These are phyloP conservation scores for Drosophila obscura DNA, from an alignment of 1,140 invertebrate species.

Conservation along the genomic window DNA sequence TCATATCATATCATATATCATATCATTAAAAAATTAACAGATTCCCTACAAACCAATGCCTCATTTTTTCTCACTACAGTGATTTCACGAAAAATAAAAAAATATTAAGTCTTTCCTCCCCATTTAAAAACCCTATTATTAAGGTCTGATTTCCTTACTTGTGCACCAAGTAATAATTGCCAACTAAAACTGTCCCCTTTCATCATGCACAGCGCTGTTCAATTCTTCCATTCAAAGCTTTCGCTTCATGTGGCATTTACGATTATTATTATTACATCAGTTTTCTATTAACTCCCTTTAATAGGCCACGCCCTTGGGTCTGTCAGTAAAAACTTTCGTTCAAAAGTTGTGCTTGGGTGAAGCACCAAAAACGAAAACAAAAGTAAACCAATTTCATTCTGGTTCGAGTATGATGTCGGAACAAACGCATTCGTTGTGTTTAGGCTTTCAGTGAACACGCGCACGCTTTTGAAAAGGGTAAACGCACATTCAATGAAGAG, in stretches of 20 bases:
- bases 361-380: slow-evolving; percentile 16
- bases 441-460: slow-evolving; percentile 22
- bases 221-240: neutral
- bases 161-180: no score
- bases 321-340: slow-evolving; percentile 26
- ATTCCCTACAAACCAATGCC: no score
- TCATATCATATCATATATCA: no score
- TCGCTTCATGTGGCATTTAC: neutral
- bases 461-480: slow-evolving; percentile 2
- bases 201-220: no score
- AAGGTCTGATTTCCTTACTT: no score
- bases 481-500: no score
- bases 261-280: neutral
- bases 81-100: no score
- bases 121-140: no score
- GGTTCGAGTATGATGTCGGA: neutral
- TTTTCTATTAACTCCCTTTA: slow-evolving; percentile 11
- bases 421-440: slow-evolving; percentile 34
- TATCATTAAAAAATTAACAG: no score
- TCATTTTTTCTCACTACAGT: no score
- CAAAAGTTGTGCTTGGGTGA: slow-evolving; percentile 41
- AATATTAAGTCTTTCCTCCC: no score
- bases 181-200: no score
- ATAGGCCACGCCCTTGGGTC: slow-evolving; percentile 12
- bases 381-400: slow-evolving; percentile 45